phyloP scores from a whole-genome alignment of 2,888 invertebrate genomes.

The Meliscaeva auricollis region DNA sequence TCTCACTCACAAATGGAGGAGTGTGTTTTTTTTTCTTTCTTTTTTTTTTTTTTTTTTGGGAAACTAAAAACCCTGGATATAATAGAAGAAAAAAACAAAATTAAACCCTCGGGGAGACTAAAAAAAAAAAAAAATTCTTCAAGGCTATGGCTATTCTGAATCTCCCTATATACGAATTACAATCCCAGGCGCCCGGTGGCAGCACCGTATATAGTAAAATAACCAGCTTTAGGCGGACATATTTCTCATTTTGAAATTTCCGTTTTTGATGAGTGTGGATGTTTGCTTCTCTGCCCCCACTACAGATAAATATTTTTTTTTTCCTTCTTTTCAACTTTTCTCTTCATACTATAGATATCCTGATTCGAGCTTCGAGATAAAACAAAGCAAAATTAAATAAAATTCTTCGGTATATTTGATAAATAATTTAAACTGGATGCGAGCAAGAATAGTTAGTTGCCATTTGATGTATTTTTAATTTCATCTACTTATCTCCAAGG shows the following conservation, averaged over 20 bases:
- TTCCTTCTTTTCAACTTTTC: conserved; percentile 51
- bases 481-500: too few relatives aligned
- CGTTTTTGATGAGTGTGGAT: conserved; percentile 70
- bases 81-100: conserved; percentile 55
- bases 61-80: conserved; percentile 64
- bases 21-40: background rate
- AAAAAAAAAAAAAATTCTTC: conserved; percentile 30
- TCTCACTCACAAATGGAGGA: conserved; percentile 37
- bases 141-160: conserved; percentile 46
- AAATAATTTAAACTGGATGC: background rate
- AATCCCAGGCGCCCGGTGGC: conserved; percentile 39
- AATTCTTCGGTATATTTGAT: conserved; percentile 3
- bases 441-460: background rate
- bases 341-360: conserved; percentile 12
- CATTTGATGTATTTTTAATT: too few relatives aligned
- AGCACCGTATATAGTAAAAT: conserved; percentile 1
- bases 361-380: background rate
- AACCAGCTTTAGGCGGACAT: conserved; percentile 74
- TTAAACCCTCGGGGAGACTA: conserved; percentile 46
- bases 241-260: conserved; percentile 74
- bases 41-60: conserved; percentile 30
- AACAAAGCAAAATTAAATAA: background rate
- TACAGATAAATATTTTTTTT: conserved; percentile 29
- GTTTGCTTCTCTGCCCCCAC: conserved; percentile 17
- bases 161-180: conserved; percentile 15